phyloP scores from a whole-genome alignment of 2,888 invertebrate species.

The Caenorhabditis zanzibari region DNA sequence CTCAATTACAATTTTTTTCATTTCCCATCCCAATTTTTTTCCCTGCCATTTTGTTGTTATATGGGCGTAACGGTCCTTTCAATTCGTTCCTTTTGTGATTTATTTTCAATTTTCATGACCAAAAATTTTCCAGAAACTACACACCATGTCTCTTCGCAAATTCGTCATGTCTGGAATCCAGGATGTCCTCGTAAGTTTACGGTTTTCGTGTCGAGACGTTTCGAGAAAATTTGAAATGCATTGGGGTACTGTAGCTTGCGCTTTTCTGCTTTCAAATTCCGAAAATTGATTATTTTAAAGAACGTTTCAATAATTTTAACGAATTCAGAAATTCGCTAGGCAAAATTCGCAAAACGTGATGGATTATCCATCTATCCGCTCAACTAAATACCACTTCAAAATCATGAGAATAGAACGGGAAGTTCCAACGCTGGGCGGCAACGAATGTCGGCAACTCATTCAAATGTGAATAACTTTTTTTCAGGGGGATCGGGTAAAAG shows the following conservation, averaged over 20 bases:
- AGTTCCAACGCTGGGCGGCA: too few species aligned
- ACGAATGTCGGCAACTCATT: too few species aligned
- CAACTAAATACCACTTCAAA: neutral
- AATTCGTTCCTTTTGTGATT: neutral
- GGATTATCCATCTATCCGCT: neutral
- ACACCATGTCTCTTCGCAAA: conserved; percentile 63
- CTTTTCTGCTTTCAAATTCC: neutral
- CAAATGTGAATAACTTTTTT: too few species aligned
- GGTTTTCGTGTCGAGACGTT: neutral
- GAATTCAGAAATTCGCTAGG: too few species aligned
- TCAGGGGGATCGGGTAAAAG: too few species aligned
- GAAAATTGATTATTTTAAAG: too few species aligned
- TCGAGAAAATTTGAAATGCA: too few species aligned
- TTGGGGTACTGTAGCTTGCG: neutral
- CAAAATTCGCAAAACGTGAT: neutral
- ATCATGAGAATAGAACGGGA: neutral
- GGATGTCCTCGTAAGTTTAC: conserved; percentile 68
- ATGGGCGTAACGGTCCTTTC: neutral
- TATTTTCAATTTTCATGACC: neutral
- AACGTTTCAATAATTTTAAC: too few species aligned
- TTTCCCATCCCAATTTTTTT: neutral
- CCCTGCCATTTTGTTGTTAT: neutral
- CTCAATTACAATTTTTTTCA: conserved; percentile 10
- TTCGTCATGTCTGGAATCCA: conserved; percentile 71
- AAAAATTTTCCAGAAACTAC: conserved; percentile 14